Percentiles rank a stretch among this genome's conserved stretches.
Evolutionary conservation across 2,113 vertebrate genomes (phyloP).

Genomic region (Nymphicus hollandicus): DNA sequence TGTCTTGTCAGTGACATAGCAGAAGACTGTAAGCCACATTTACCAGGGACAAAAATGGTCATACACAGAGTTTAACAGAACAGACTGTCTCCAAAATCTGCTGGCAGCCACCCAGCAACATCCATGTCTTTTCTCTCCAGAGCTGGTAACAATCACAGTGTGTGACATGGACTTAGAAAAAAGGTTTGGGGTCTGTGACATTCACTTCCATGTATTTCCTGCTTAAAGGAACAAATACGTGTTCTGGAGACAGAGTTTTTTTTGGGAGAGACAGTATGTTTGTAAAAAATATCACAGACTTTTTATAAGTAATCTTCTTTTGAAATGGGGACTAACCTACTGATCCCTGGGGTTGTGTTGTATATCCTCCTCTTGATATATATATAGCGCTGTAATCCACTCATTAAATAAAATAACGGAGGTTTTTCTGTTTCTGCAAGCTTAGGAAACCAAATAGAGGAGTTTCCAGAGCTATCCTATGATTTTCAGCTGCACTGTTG

Average conservation of each 20-base stretch:
- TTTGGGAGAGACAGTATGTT: rapidly evolving
- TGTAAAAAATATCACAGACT: background rate
- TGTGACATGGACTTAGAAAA: background rate
- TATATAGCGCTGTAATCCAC: background rate
- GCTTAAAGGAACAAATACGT: background rate
- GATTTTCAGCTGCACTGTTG: background rate
- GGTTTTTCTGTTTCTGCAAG: background rate
- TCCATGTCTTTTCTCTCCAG: background rate
- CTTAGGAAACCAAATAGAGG: background rate
- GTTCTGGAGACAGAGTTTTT: background rate
- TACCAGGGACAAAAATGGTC: background rate
- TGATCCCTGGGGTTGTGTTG: background rate
- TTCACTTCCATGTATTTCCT: background rate
- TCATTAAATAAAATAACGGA: background rate
- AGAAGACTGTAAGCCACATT: background rate
- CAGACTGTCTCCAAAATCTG: rapidly evolving
- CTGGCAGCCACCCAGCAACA: rapidly evolving
- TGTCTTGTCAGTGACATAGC: background rate
- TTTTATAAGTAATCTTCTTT: background rate
- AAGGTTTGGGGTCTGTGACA: background rate
- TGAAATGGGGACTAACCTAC: background rate
- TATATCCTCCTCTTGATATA: background rate
- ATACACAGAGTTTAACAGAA: background rate
- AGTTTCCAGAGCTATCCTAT: background rate
- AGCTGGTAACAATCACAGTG: background rate